phyloP scores from a whole-genome alignment of 2,113 vertebrate genomes.

The Abramis brama region DNA sequence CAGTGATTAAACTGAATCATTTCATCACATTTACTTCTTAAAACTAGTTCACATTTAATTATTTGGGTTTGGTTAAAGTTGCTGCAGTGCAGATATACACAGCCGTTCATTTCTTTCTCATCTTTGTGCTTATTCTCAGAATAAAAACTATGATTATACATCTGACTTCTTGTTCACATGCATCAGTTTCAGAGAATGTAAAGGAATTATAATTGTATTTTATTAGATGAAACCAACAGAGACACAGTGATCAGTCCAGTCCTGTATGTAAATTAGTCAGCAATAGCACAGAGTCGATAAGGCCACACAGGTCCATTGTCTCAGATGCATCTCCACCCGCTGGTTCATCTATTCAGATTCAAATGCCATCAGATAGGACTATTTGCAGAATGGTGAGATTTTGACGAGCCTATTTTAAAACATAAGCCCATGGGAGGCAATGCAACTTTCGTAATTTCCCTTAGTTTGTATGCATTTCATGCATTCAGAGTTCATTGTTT shows the following conservation, averaged over 20 bases:
- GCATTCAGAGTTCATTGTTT: neutral
- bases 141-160: neutral
- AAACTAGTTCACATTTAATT: neutral
- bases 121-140: neutral
- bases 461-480: neutral
- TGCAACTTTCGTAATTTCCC: neutral
- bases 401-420: neutral
- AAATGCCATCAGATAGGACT: constrained; percentile 30
- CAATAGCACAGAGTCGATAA: constrained; percentile 48
- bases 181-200: neutral
- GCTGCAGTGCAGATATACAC: neutral
- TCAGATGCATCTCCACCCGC: constrained; percentile 22
- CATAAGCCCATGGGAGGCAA: neutral
- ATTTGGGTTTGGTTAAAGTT: neutral
- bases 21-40: neutral
- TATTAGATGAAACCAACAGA: neutral
- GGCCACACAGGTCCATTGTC: constrained; percentile 36
- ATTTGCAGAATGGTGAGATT: neutral
- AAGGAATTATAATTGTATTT: neutral
- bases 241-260: neutral
- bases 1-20: neutral
- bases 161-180: neutral
- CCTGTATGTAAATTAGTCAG: constrained; percentile 44
- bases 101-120: neutral
- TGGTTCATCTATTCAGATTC: constrained; percentile 51